Evolutionary conservation across 2,797 vertebrate species (phyloP).

Genomic region (Acanthurus lineatus): DNA sequence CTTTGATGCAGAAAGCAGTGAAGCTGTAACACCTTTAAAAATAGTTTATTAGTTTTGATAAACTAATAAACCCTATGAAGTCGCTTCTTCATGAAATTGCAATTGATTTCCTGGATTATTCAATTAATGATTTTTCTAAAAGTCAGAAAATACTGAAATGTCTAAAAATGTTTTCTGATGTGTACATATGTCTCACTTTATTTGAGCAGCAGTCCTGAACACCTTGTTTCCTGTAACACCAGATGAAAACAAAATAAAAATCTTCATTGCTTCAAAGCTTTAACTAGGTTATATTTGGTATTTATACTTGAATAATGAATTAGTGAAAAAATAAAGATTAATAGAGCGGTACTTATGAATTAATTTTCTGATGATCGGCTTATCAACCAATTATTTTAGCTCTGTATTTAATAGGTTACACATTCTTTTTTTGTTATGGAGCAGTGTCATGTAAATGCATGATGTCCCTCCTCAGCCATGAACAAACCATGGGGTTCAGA

Average conservation of each 20-base stretch:
- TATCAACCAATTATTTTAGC: background rate
- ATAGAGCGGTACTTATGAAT: background rate
- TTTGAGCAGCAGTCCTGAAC: background rate
- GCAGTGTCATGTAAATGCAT: conserved; percentile 9
- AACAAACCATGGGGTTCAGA: conserved; percentile 43
- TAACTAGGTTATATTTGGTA: background rate
- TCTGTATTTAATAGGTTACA: background rate
- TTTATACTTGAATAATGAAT: background rate
- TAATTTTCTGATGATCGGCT: background rate
- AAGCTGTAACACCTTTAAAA: background rate
- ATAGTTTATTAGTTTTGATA: background rate
- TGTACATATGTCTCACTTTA: background rate
- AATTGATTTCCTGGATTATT: background rate
- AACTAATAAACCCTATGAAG: background rate
- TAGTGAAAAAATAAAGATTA: background rate
- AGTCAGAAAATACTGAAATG: background rate
- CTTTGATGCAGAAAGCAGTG: background rate
- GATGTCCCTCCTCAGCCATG: conserved; percentile 22
- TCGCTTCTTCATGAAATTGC: too few relatives aligned
- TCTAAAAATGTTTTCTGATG: background rate
- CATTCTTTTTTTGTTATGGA: conserved; percentile 9
- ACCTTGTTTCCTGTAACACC: background rate
- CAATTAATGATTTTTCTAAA: background rate
- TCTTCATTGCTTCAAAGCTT: background rate
- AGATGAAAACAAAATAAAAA: background rate